Conservation (phyloP, 1,140 invertebrate species). For the Heterodera carotae region DNA sequence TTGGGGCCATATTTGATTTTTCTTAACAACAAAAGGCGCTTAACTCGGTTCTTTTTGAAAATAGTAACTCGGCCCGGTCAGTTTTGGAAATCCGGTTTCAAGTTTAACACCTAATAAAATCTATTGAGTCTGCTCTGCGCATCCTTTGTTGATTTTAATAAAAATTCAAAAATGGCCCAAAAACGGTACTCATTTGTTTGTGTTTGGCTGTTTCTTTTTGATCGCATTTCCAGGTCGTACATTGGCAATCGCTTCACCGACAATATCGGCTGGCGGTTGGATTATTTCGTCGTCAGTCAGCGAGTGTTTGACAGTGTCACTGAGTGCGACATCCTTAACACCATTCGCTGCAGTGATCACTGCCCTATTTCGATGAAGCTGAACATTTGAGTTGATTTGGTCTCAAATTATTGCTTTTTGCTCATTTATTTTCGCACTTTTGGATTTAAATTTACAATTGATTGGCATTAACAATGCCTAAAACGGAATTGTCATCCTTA, state of each 20-base stretch:
- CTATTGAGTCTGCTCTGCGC: too few species aligned
- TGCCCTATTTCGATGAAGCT: slow-evolving; percentile 73
- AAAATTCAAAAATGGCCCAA: too few species aligned
- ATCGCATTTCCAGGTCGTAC: slow-evolving; percentile 70
- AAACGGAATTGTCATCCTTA: too few species aligned
- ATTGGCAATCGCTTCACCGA: slow-evolving; percentile 80
- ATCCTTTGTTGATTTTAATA: too few species aligned
- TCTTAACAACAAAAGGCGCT: neutral
- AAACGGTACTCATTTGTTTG: too few species aligned
- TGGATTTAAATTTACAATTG: too few species aligned
- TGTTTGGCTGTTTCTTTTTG: too few species aligned
- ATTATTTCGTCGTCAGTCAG: slow-evolving; percentile 88
- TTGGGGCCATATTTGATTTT: neutral
- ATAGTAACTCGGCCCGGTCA: too few species aligned
- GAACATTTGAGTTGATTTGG: slow-evolving; percentile 30
- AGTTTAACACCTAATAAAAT: too few species aligned
- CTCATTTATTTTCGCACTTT: neutral
- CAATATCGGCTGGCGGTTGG: slow-evolving; percentile 93
- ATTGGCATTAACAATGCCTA: too few species aligned
- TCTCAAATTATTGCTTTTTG: neutral
- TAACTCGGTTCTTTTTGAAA: neutral
- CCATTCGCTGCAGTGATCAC: slow-evolving; percentile 75
- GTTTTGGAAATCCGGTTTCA: too few species aligned
- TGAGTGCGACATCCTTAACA: slow-evolving; percentile 73
- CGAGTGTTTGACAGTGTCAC: slow-evolving; percentile 76